Evolutionary conservation across 2,113 vertebrate genomes (phyloP).

Genomic region (Salvator merianae): DNA sequence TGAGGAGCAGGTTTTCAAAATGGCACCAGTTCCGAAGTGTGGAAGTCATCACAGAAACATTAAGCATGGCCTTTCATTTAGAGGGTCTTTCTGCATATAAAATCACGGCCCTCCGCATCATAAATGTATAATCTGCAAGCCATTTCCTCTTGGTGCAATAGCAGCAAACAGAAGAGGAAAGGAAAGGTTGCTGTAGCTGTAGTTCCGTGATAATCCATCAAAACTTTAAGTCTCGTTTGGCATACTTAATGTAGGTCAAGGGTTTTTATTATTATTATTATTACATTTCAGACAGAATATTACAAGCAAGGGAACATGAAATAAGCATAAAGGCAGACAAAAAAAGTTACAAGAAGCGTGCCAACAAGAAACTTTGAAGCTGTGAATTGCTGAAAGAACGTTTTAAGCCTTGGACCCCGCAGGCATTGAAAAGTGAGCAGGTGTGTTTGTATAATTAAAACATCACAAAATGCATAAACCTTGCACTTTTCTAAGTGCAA

Average conservation of each 20-base stretch:
- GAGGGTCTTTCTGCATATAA: not conserved
- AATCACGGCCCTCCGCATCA: not conserved
- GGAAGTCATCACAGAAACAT: not conserved
- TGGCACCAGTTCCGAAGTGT: not conserved
- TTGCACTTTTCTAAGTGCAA: slow-evolving; percentile 35
- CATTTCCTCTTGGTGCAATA: not conserved
- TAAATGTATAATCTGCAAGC: not conserved
- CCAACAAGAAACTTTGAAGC: slow-evolving; percentile 24
- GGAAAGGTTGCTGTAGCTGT: not conserved
- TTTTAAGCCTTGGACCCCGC: slow-evolving; percentile 27
- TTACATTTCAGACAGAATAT: slow-evolving; percentile 26
- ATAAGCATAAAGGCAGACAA: slow-evolving; percentile 22
- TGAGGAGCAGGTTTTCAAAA: too few species aligned
- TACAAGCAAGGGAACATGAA: slow-evolving; percentile 23
- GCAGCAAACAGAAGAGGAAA: not conserved
- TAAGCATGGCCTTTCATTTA: not conserved
- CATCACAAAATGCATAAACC: slow-evolving; percentile 11
- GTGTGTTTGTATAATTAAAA: slow-evolving; percentile 40
- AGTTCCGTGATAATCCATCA: not conserved
- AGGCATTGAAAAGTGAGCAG: slow-evolving; percentile 49
- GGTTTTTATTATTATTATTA: slow-evolving; percentile 1
- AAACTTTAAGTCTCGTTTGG: slow-evolving; percentile 16
- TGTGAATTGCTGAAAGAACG: slow-evolving; percentile 5
- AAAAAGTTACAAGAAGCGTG: slow-evolving; percentile 42
- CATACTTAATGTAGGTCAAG: not conserved